Evolutionary conservation across 2,797 vertebrate species (phyloP), one percentile per base, ranked within the genome.

Genomic region (Harpagifer antarcticus): DNA sequence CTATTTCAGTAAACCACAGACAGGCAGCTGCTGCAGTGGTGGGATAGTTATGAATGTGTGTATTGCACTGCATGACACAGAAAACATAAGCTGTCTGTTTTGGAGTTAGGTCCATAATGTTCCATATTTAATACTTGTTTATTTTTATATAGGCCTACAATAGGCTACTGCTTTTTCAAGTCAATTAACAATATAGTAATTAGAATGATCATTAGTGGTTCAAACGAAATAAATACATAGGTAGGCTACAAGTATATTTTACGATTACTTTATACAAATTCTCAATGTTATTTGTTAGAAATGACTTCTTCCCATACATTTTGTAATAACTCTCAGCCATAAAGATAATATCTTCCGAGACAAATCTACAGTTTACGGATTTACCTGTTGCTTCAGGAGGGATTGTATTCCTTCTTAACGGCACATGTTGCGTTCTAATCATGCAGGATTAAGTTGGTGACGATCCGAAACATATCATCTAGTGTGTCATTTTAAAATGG

Each of bases 381-480:
- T 3, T 37, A 69, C 79, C 59, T 81, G 79, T 81, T 81, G 79
- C 69, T 63, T 0, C 43, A 72, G 12, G 3, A 19, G 1, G 5
- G 2, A 6, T 10, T 3, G 19, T 33, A 45, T 33, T 12, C 37
- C 3, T 50, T 56, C 1, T 0, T 11, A 0, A 9, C 67, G 72
- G 77, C 77, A 84, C 54, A 27, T 56, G 82, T 16, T 83, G 81
- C 73, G 4, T 81, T 83, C 67, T 83, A 0, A 37, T 14, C 45
- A 0, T 5, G 0, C 7, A 14, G 23, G 55, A 53, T 15, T 13
- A n/a, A 12, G 4, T 43, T 2, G 3, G 40, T 0, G n/a, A 50
- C 0, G 14, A 20, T 1, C 1, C 1, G 3, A 6, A 4, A 12
- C 50, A 23, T 23, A 44, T 0, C 17, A n/a, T 27, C 1, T 33